Base-by-base conservation (phyloP, 2,113 vertebrate genomes). In the Centrocercus urophasianus region DNA sequence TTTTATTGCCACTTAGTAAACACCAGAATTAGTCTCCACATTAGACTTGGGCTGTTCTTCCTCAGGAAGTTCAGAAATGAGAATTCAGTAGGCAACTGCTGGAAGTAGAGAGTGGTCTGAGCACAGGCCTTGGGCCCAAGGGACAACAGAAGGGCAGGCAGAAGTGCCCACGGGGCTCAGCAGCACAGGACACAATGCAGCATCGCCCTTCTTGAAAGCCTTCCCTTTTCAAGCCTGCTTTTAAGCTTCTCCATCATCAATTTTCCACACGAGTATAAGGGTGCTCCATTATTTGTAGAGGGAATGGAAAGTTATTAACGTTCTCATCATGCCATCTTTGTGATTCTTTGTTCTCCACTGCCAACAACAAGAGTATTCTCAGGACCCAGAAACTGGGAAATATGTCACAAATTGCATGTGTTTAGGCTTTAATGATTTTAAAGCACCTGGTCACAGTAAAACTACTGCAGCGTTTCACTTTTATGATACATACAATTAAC, bases 231-330 rank as follows among this genome's bases (percentile, higher is more conserved):
- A 82, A 36, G 3, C 7, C 13, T 63, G 67, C 36, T 73, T 70
- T 59, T 82, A 27, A 63, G 54, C 28, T 6, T 8, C 14, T 88
- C 10, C 34, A 56, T 48, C 63, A 60, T 25, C 66, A 89, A 22
- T 83, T 45, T 48, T 6, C 45, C 38, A 21, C 19, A 28, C 5
- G 20, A 0, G 0, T 25, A 7, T 32, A n/a, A 69, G 10, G 27
- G 19, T 65, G 34, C 27, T 86, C 52, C 34, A 27, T 59, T 32
- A 4, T 28, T 82, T 63, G 40, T 42, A 36, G 69, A 59, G 40
- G 30, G 56, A 83, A 21, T 15, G 42, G 4, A 32, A 64, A 81
- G 36, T 19, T 3, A 65, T 69, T 57, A 27, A 15, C 40, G 15
- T 54, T 82, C 21, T 32, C 22, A 6, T 5, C 5, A 3, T 14